Base-by-base conservation (phyloP, 2,113 vertebrate genomes). In the Gorilla gorilla region DNA sequence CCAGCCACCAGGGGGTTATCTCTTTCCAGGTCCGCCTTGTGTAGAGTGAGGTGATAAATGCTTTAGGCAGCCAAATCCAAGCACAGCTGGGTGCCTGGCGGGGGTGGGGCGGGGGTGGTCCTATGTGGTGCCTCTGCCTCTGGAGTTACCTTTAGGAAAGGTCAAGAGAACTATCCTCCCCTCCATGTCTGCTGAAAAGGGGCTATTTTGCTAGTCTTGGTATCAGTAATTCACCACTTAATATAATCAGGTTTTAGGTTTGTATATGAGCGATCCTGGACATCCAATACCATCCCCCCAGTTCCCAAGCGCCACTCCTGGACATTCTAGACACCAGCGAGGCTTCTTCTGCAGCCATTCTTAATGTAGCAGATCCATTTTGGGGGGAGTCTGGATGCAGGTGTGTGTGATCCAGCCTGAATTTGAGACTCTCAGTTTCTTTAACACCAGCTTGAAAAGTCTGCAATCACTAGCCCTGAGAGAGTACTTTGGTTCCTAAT, bases 21-120 rank as follows among this genome's bases (percentile, higher is more conserved):
- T 78, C 52, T 38, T 87, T 52, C 22, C 3, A 0, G 1, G 6
- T 14, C 30, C 57, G 61, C 20, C 55, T 83, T 40, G 10, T 66
- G 50, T 81, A 43, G 6, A 76, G 18, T 17, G 12, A 87, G 38
- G 40, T 57, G 57, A 68, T 55, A 90, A 80, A n/a, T 1, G 1
- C 9, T 55, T 35, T 5, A 16, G 8, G 5, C 20, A 38, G 84
- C 3, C 50, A 89, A 68, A 81, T 3, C n/a, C 61, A 64, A 7
- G 18, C 20, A 6, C 32, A 22, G 43, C 5, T 1, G 8, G 20
- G 43, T 32, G 7, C 3, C 27, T 27, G 17, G 61, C 0, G 61
- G 61, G 61, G 10, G 3, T 64, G 12, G 8, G 0, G 17, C 32
- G 8, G n/a, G 11, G 8, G 3, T 3, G 0, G 50, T 23, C 22